Evolutionary conservation across 2,797 vertebrate species (phyloP), one percentile per base, ranked within the genome.

Genomic region (Tadarida brasiliensis): DNA sequence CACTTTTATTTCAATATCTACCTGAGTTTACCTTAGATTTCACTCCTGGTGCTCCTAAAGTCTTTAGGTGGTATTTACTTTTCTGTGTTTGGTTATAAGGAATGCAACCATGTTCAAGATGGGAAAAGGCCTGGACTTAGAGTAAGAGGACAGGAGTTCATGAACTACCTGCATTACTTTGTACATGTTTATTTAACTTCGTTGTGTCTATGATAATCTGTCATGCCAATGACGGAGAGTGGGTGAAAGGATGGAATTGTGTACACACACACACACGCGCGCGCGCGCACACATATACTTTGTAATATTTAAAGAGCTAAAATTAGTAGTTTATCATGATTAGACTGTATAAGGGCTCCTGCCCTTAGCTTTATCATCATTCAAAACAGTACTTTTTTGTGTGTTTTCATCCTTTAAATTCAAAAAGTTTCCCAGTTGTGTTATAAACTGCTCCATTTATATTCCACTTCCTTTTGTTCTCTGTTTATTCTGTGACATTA

Each of bases 1-100:
- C n/a, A 89, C 30, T 61, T 91, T 73, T 86, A 73, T 88, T 94
- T 93, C 61, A 87, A 49, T 82, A 82, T 7, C 35, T 12, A 63
- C 15, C 1, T 90, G 26, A 91, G 68, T 86, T 94, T 91, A 78
- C 35, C 11, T 91, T 74, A 85, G n/a, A 68, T 17, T 65, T 86
- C 11, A 28, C 11, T 67, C 1, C 20, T 89, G n/a, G n/a, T 17
- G 12, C 33, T 73, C 57, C 19, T 56, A 24, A 67, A 20, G 28
- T 83, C 65, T 89, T 85, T 12, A 33, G 65, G 30, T 67, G 80
- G 9, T 26, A 39, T 89, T 91, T 85, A 14, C 8, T 85, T 63
- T 78, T 74, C 56, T 94, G 3, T 51, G 22, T 73, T 73, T 87
- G 44, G 16, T 87, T 84, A 33, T 47, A 28, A 68, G 28, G 35